Percentiles rank a stretch among this genome's conserved stretches.
Evolutionary conservation across 2,797 vertebrate genomes (phyloP).

Genomic region (Coreius guichenoti): DNA sequence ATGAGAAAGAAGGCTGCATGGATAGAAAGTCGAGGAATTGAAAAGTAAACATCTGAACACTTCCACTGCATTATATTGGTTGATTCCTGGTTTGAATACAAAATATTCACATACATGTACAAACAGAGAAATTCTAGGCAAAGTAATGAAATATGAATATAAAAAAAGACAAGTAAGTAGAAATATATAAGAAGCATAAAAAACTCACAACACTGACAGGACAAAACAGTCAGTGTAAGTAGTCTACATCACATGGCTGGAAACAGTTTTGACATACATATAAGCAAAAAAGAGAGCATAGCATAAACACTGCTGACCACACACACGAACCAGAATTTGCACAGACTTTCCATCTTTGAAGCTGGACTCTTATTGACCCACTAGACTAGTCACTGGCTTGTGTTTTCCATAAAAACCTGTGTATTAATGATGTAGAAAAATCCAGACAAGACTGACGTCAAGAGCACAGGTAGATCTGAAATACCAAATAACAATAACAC

Average conservation of each 20-base stretch:
- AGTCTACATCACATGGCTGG: constrained; percentile 73
- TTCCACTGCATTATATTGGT: neutral
- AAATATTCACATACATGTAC: neutral
- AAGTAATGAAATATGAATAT: neutral
- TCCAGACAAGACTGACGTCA: neutral
- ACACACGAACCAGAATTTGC: constrained; percentile 46
- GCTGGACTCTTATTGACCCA: constrained; percentile 74
- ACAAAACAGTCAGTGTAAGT: neutral
- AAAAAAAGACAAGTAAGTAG: neutral
- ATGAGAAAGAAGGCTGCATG: constrained; percentile 44
- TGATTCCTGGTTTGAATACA: neutral
- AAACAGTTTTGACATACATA: constrained; percentile 58
- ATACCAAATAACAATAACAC: neutral
- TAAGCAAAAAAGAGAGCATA: constrained; percentile 75
- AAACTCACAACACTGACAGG: neutral
- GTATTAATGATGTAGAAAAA: constrained; percentile 6
- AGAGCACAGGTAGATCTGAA: constrained; percentile 4
- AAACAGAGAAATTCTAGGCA: neutral
- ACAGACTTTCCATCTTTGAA: constrained; percentile 70
- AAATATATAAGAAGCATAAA: neutral
- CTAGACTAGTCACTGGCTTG: constrained; percentile 12
- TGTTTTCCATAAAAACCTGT: neutral
- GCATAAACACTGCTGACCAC: constrained; percentile 78
- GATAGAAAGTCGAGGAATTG: neutral
- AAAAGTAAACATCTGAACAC: constrained; percentile 19